Base-by-base conservation (phyloP, 2,113 vertebrate species). In the Phyllopteryx taeniolatus region DNA sequence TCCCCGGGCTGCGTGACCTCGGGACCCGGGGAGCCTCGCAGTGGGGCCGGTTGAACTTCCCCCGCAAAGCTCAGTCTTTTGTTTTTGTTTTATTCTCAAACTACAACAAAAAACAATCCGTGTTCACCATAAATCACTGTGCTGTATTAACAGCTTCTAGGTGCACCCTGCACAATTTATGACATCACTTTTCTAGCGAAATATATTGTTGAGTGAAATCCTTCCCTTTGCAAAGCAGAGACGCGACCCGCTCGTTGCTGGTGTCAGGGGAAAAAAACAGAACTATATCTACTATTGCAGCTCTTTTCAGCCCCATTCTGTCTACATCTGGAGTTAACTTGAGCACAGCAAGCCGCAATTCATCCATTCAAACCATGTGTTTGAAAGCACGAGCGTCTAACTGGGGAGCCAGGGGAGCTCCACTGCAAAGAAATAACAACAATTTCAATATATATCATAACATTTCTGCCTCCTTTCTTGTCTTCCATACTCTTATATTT, bases 171-270 rank as follows among this genome's bases (percentile, higher is more conserved):
- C 46, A 71, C 76, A 89, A 88, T 88, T 87, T 87, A 90, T 87
- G 76, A 75, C 66, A 75, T 78, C 86, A 87, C 81, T 86, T 86
- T 85, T 54, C 82, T 68, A 77, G 71, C 54, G 69, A 62, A 82
- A 86, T 82, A 83, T 81, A 87, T 83, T 85, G 83, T 82, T 85
- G 72, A 84, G 85, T 75, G 71, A 88, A 90, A 88, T 87, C 60
- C 20, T 85, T 85, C 81, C 86, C 78, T 65, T 80, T 82, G 13
- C 68, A 75, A 61, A 49, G 65, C 35, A 61, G 12, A 53, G 14
- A 56, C 67, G 42, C 71, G 76, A 42, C 51, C 44, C 67, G 68
- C 35, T 70, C 62, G 15, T 63, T 20, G 43, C 54, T 64, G 57
- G 15, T 59, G 68, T 68, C 42, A 63, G 60, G 42, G 68, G 68